phyloP scores from a whole-genome alignment of 2,797 vertebrate species.

The Rhinophrynus dorsalis region DNA sequence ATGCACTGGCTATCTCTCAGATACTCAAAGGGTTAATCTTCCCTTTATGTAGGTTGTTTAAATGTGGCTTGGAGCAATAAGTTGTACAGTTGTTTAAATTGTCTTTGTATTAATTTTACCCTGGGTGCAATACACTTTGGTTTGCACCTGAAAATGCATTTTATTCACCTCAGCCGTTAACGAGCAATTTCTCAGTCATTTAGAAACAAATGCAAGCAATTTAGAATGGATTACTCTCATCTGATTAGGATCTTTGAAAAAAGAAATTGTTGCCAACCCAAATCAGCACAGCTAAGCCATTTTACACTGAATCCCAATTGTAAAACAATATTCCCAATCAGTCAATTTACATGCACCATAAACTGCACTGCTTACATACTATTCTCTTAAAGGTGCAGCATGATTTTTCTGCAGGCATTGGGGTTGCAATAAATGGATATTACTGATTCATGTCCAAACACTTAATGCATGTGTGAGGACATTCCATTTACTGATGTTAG shows the following conservation, averaged over 20 bases:
- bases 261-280: constrained; percentile 50
- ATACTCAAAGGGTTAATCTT: no score
- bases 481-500: not conserved
- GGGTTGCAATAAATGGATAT: not conserved
- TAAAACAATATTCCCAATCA: constrained; percentile 28
- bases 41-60: constrained; percentile 64
- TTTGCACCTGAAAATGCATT: constrained; percentile 58
- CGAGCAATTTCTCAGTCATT: constrained; percentile 59
- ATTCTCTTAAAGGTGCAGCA: not conserved
- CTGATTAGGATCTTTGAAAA: constrained; percentile 52
- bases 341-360: constrained; percentile 29
- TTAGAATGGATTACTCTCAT: constrained; percentile 55
- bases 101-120: constrained; percentile 59
- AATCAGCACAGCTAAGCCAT: constrained; percentile 28
- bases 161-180: constrained; percentile 60
- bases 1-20: no score
- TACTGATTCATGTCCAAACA: not conserved
- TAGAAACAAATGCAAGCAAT: constrained; percentile 58
- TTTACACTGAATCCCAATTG: constrained; percentile 17
- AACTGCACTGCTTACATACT: not conserved
- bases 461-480: not conserved
- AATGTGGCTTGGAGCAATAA: constrained; percentile 62
- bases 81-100: constrained; percentile 61
- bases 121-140: constrained; percentile 57
- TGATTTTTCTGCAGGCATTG: not conserved